Evolutionary conservation across 2,888 invertebrate genomes (phyloP), one percentile per base, ranked within the genome.

Genomic region (Ornithoptera priamus): DNA sequence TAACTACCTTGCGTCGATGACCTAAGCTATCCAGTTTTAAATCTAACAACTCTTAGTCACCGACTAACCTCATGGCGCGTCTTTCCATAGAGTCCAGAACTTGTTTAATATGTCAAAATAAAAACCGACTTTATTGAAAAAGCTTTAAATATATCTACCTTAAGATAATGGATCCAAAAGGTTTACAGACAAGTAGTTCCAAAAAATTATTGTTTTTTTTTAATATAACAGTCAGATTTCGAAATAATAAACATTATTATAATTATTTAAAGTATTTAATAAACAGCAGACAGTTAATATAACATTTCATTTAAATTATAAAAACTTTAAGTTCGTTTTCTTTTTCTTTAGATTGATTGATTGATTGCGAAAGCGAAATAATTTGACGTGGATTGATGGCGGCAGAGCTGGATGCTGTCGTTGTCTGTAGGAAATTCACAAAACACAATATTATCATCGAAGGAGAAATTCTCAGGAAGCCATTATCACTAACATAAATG

Each of bases 281-380:
- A 17, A 50, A 17, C 17, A 18, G 1, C 18, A 50, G 18, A 50
- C 50, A 18, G 57, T 57, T 57, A 20, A 20, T n/a, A 57, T n/a
- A 57, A 57, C 15, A 20, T 57, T 57, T 50, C n/a, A 20, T n/a
- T n/a, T 57, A 57, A 64, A 64, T 24, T 18, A 56, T 7, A 59
- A 57, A 63, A 8, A 50, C 22, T 60, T 67, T 24, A 46, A 30
- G 61, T 53, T 50, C 24, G 7, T 62, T 61, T 69, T 69, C 69
- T 62, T 62, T 63, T 68, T 61, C 58, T 65, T 58, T 20, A 58
- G 65, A 50, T 56, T 69, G 69, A 69, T 69, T 69, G 69, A 69
- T 69, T 65, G 69, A 69, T 69, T 69, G 65, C 20, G 24, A 62
- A 57, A 17, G 65, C 39, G 57, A 65, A 69, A 62, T 69, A 66